Evolutionary conservation across 2,888 invertebrate species (phyloP), one percentile per base, ranked within the genome.

Genomic region (Hesperia comma): DNA sequence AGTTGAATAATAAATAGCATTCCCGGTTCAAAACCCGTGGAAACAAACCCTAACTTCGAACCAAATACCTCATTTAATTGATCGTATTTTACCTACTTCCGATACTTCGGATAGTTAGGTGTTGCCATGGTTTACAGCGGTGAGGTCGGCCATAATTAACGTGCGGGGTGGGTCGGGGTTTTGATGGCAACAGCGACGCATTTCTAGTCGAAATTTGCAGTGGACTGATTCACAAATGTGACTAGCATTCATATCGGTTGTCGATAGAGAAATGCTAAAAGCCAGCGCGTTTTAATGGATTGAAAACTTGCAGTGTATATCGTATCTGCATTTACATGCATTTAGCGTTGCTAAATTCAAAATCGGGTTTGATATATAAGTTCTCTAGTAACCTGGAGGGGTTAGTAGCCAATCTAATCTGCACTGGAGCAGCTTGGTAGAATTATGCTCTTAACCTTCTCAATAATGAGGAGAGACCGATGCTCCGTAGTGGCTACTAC

Each of bases 51-150:
- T 54, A 66, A 58, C 66, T 41, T 60, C 17, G 26, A 41, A 46
- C 60, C 43, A 17, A 33, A 43, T 60, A 60, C 73, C 74, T 71
- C 68, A 69, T 74, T 76, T 80, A 80, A 84, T 81, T 82, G 80
- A 82, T 81, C 79, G 78, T 80, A 83, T 82, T 81, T 82, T 75
- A 80, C 78, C 73, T 78, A 79, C 72, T 79, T 79, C 63, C 70
- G 64, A 73, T 26, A 26, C 26, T 26, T 26, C 26, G 26, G 78
- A 77, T 79, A 79, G 79, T 80, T 78, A 79, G 68, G 70, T 71
- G 69, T 68, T 58, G 70, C 70, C 72, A 75, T 77, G 75, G 74
- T 76, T 79, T 76, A 79, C 76, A 69, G 73, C 72, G 77, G 75
- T 73, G 72, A 68, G 72, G 69, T 71, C 71, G 74, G 71, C 70